Evolutionary conservation across 2,888 invertebrate genomes (phyloP), one percentile per base, ranked within the genome.

Genomic region (Oeneis ivallda): DNA sequence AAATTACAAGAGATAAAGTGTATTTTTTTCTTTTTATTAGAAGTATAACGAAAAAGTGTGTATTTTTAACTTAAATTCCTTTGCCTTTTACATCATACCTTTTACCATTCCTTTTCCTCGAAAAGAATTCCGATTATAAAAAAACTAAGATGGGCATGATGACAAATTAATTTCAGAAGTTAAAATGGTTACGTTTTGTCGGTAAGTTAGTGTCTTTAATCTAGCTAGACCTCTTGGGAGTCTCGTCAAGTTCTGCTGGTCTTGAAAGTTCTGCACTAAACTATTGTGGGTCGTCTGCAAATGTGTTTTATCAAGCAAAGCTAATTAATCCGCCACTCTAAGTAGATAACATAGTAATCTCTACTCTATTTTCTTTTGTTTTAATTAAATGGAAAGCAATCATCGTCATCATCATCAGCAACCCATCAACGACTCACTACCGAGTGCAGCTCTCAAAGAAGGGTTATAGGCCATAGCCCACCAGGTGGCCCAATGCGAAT

Each of bases 51-150:
- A 37, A 53, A 53, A 53, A 34, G 37, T 10, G 34, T 37, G 34
- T 53, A 34, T 53, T 53, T 53, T 53, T 37, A 15, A 34, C 34
- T n/a, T 53, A 9, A 34, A 53, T 53, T 34, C 32, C 52, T 52
- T 52, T 52, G 34, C 8, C n/a, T 8, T 32, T 53, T 53, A 1
- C 34, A 6, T 34, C 11, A 37, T 34, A 34, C 37, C 10, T 50
- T 13, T 2, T 4, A 26, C n/a, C n/a, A 26, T 26, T 26, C 26
- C 26, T 26, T 26, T 26, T 26, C 26, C 26, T 26, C 26, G 26
- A 26, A 26, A 26, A 26, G 26, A 26, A 26, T 26, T 26, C 5
- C 26, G 26, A 26, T 34, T 53, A 15, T n/a, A 13, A 34, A 53
- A n/a, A 37, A 53, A 53, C 10, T 15, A 2, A 53, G 37, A 53